A percentile compares a stretch with the other conserved stretches of the same genome.
Conservation (phyloP, 2,113 vertebrate species). For the Pampusana beccarii region DNA sequence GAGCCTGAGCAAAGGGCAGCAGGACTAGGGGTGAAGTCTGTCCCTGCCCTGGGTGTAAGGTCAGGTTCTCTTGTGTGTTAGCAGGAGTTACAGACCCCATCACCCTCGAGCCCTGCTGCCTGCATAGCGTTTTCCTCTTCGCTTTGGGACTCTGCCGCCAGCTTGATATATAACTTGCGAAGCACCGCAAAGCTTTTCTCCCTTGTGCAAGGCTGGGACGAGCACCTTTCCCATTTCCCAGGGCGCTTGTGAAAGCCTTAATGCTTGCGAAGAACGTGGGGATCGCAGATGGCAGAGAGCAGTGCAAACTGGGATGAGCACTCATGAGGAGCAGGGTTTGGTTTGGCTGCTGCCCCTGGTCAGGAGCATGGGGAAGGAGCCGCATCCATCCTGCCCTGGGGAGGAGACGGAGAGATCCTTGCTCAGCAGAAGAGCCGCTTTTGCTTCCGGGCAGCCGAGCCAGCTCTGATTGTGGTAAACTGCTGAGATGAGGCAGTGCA, state of each 20-base stretch:
- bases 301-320: background rate
- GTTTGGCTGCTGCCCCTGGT: background rate
- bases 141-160: accelerated
- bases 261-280: background rate
- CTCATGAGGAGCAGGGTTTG: background rate
- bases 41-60: background rate
- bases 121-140: background rate
- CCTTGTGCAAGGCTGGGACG: accelerated
- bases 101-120: background rate
- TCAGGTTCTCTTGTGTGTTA: background rate
- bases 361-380: background rate
- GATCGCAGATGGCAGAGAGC: background rate
- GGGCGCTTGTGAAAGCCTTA: background rate
- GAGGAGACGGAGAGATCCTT: background rate
- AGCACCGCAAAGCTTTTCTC: background rate
- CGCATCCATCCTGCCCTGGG: background rate
- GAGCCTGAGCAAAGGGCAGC: background rate
- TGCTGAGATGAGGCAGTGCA: background rate
- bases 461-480: background rate
- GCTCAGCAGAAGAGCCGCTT: background rate
- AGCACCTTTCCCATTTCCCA: background rate
- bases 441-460: background rate
- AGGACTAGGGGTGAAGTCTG: background rate
- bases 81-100: background rate
- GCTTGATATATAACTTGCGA: background rate